Conservation (phyloP, 2,888 invertebrate species). For the Nycteola revayana region DNA sequence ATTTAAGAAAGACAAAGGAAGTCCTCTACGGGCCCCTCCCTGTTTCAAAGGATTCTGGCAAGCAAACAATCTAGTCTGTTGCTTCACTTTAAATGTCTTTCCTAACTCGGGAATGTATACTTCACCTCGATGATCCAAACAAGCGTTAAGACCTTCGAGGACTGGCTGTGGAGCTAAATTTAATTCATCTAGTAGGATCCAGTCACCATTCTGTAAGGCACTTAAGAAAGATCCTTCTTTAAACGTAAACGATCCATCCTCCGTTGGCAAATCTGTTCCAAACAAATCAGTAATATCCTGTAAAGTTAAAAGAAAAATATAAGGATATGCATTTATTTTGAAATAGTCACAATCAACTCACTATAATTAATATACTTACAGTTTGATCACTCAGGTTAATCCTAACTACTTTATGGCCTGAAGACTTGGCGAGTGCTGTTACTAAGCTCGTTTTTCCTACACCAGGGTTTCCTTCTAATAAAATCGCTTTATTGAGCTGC, state of each 20-base stretch:
- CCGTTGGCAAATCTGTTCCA: conserved; percentile 97
- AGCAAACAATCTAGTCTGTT: conserved; percentile 94
- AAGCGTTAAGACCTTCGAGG: conserved; percentile 98
- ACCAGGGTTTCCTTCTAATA: conserved; percentile 98
- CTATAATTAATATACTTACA: conserved; percentile 82
- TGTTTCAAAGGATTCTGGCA: conserved; percentile 98
- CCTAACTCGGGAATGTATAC: conserved; percentile 97
- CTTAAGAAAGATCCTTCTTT: conserved; percentile 97
- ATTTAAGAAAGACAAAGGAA: conserved; percentile 98
- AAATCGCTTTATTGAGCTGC: conserved; percentile 94
- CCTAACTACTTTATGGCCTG: conserved; percentile 92
- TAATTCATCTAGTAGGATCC: conserved; percentile 98
- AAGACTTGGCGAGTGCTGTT: conserved; percentile 91
- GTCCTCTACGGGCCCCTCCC: conserved; percentile 97
- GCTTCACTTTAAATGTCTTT: conserved; percentile 89
- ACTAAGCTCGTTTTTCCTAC: conserved; percentile 99
- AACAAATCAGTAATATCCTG: conserved; percentile 98
- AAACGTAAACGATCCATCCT: conserved; percentile 97
- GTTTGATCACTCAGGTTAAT: conserved; percentile 99
- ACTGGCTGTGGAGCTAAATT: conserved; percentile 99
- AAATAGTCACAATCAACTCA: too few relatives aligned
- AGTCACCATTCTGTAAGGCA: conserved; percentile 95
- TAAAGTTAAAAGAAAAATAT: too few relatives aligned
- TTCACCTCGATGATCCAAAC: conserved; percentile 98
- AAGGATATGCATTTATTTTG: too few relatives aligned